A percentile compares a stretch with the other conserved stretches of the same genome.
phyloP scores from a whole-genome alignment of 2,113 vertebrate species.

The Cisticola juncidis region DNA sequence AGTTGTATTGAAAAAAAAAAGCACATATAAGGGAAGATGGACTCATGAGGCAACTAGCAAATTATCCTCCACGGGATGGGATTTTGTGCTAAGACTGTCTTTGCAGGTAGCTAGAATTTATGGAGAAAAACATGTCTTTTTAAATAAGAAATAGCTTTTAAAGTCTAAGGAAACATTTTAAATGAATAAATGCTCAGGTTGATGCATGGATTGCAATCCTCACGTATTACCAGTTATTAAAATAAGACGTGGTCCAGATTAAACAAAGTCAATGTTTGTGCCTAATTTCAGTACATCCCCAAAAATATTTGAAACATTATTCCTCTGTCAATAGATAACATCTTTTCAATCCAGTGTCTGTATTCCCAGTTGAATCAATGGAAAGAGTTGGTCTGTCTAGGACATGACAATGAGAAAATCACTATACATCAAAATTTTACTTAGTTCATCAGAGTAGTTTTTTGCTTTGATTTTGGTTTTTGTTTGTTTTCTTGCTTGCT shows the following conservation, averaged over 20 bases:
- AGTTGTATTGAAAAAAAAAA: not conserved
- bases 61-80: not conserved
- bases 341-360: not conserved
- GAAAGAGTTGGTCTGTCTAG: not conserved
- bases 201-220: not conserved
- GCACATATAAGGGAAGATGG: not conserved
- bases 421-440: not conserved
- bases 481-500: not conserved
- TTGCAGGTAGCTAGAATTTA: not conserved
- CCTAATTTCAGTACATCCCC: not conserved
- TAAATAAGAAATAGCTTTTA: not conserved
- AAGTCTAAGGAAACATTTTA: not conserved
- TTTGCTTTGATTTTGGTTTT: not conserved
- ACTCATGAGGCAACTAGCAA: not conserved
- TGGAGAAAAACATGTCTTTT: not conserved
- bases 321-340: not conserved
- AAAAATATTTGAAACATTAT: not conserved
- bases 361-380: not conserved
- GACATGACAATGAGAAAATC: not conserved
- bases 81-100: not conserved
- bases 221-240: not conserved
- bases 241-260: not conserved
- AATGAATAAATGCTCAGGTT: not conserved
- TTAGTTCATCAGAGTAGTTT: fast-evolving
- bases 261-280: not conserved